Conservation (phyloP, 2,797 vertebrate genomes). For the Gorsachius magnificus region DNA sequence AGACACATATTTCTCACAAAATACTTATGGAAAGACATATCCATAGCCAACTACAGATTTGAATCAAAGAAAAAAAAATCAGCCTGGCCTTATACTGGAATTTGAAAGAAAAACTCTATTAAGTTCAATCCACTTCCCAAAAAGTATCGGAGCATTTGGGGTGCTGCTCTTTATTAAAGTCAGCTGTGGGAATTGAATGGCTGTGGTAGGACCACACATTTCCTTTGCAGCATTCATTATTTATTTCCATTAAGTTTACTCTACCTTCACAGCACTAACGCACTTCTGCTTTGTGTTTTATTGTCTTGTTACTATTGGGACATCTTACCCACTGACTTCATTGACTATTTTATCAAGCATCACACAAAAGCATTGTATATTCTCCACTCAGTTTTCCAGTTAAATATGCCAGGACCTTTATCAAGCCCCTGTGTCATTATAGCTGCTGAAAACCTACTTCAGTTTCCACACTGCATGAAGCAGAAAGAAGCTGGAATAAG, state of each 20-base stretch:
- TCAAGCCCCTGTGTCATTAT: neutral
- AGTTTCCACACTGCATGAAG: neutral
- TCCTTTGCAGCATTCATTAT: neutral
- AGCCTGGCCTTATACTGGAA: neutral
- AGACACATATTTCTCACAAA: neutral
- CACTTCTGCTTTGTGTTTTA: neutral
- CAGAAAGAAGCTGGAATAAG: neutral
- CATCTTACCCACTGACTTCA: neutral
- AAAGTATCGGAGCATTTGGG: neutral
- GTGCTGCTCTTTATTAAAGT: neutral
- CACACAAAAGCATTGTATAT: neutral
- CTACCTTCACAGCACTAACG: neutral
- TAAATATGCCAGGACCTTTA: neutral
- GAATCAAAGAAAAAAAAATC: neutral
- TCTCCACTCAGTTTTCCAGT: neutral
- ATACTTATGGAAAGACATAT: neutral
- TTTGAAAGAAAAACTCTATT: neutral
- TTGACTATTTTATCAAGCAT: neutral
- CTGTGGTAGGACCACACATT: neutral
- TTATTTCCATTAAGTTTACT: conserved; percentile 27
- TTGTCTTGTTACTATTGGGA: neutral
- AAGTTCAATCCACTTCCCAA: neutral
- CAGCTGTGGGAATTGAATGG: neutral
- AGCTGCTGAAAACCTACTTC: neutral
- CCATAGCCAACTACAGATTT: neutral